These are phyloP conservation scores for Drosophila hydei DNA, from an alignment of 1,140 invertebrate genomes.

Conservation along the genomic window DNA sequence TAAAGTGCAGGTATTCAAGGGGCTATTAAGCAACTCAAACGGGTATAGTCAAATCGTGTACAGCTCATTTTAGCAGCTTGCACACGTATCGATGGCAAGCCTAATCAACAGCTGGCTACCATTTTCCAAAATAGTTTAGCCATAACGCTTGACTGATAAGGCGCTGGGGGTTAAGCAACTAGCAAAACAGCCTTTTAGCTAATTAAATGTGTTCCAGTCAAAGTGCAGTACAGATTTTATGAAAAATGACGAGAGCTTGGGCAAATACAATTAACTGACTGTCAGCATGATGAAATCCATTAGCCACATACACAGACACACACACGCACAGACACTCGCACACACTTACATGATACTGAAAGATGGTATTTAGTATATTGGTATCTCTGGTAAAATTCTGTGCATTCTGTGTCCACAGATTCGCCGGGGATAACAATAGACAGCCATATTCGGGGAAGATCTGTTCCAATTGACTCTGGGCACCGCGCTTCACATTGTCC, in stretches of 20 bases:
- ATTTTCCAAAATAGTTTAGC: not conserved
- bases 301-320: conserved; percentile 2
- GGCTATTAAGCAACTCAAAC: not conserved
- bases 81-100: not conserved
- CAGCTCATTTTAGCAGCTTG: not conserved
- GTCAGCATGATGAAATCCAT: conserved; percentile 7
- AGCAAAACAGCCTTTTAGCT: not conserved
- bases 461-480: conserved; percentile 84
- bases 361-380: conserved; percentile 91
- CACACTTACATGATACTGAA: conserved; percentile 90
- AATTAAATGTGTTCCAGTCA: conserved; percentile 5
- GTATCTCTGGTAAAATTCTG: conserved; percentile 90
- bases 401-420: conserved; percentile 94
- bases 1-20: not conserved
- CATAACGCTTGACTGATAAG: not conserved
- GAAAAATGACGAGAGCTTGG: not conserved
- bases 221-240: conserved; percentile 21
- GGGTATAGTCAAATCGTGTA: not conserved
- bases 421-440: conserved; percentile 95
- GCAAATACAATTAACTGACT: conserved; percentile 18
- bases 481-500: conserved; percentile 89
- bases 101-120: conserved; percentile 6
- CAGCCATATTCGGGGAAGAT: conserved; percentile 96
- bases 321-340: conserved; percentile 11
- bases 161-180: not conserved